These are phyloP conservation scores for Neomonachus schauinslandi DNA, from an alignment of 2,113 vertebrate genomes.

Conservation along the genomic window DNA sequence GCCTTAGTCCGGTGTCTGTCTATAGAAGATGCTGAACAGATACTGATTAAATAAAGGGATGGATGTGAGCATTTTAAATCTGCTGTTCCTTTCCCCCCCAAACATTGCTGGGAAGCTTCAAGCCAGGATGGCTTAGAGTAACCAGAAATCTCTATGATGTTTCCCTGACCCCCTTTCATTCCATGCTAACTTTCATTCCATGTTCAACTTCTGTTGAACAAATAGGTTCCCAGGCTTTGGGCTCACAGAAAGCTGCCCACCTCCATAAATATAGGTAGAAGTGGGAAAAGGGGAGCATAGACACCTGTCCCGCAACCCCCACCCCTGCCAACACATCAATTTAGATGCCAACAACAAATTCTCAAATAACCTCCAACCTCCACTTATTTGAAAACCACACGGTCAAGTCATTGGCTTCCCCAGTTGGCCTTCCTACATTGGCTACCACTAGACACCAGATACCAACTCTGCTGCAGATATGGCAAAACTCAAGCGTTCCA, in stretches of 20 bases:
- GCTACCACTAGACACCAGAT: neutral
- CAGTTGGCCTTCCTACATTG: neutral
- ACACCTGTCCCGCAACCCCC: too few species aligned
- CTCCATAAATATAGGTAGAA: neutral
- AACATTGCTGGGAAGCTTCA: neutral
- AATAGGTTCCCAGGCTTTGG: neutral
- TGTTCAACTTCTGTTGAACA: neutral
- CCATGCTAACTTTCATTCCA: neutral
- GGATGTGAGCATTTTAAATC: neutral
- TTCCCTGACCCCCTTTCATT: neutral
- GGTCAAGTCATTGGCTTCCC: neutral
- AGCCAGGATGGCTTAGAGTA: neutral
- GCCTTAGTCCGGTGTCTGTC: neutral
- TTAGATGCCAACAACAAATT: neutral
- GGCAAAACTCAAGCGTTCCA: neutral
- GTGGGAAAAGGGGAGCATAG: neutral
- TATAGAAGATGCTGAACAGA: neutral
- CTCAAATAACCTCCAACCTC: neutral
- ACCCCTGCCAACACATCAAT: too few species aligned
- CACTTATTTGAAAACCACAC: neutral
- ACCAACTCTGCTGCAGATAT: neutral
- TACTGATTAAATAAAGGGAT: neutral
- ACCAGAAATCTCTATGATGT: neutral
- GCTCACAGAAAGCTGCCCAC: neutral
- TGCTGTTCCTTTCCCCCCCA: neutral